A percentile compares a stretch with the other conserved stretches of the same genome.
These are phyloP conservation scores for Apogon talboti DNA, from an alignment of 2,797 vertebrate genomes.

Conservation along the genomic window DNA sequence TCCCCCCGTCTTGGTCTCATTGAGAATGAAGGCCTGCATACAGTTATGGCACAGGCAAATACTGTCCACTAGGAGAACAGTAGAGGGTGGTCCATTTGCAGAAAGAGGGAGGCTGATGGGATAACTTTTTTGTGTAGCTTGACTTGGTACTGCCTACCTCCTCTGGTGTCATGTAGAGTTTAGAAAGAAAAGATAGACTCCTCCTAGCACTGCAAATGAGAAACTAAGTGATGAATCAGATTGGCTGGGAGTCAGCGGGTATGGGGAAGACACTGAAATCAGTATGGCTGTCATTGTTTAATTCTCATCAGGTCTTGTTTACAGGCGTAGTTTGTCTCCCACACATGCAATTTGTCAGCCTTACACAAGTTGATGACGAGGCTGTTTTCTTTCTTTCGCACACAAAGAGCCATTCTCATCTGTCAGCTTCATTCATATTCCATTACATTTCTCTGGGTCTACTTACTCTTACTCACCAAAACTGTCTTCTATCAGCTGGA, in stretches of 20 bases:
- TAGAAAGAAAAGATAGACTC: constrained; percentile 33
- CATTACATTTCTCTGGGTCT: constrained; percentile 17
- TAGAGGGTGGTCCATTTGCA: constrained; percentile 71
- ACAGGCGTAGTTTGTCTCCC: constrained; percentile 11
- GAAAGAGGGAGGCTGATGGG: constrained; percentile 68
- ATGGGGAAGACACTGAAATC: constrained; percentile 26
- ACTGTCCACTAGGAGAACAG: constrained; percentile 57
- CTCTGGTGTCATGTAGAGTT: constrained; percentile 69
- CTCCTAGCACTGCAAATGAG: constrained; percentile 42
- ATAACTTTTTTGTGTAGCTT: constrained; percentile 52
- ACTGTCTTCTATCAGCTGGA: constrained; percentile 60
- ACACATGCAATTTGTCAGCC: constrained; percentile 1
- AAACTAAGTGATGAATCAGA: constrained; percentile 26
- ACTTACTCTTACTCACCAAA: constrained; percentile 32
- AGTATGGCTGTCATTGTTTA: constrained; percentile 27
- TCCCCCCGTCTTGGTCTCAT: constrained; percentile 62
- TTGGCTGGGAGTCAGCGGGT: constrained; percentile 14
- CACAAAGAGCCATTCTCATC: constrained; percentile 13
- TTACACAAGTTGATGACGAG: constrained; percentile 11
- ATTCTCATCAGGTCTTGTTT: constrained; percentile 19
- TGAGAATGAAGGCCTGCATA: constrained; percentile 52
- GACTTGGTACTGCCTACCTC: constrained; percentile 68
- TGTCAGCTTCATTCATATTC: constrained; percentile 34
- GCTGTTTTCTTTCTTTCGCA: neutral
- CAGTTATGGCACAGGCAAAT: constrained; percentile 54